Evolutionary conservation across 1,140 invertebrate genomes (phyloP), one percentile per base, ranked within the genome.

Genomic region (Zaprionus nigranus): DNA sequence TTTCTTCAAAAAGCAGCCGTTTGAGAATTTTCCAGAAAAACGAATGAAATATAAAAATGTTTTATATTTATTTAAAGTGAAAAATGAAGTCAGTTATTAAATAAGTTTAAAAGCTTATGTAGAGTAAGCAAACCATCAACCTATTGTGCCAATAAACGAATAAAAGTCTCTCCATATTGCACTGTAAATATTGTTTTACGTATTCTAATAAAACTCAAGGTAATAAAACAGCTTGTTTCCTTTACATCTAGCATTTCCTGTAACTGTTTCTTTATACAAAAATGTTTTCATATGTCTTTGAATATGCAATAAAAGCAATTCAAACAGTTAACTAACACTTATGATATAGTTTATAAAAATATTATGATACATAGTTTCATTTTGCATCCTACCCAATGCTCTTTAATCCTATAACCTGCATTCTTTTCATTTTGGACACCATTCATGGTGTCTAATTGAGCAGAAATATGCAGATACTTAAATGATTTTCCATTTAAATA

Each of bases 391-490:
- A 28, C 26, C 26, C 0, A 30, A 30, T 9, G 6, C 28, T 7
- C 7, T 34, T 3, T 34, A 0, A 34, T 11, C 3, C 9, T 34
- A 3, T 30, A 38, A 3, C 12, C 36, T 38, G 36, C 12, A 13
- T 13, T 9, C 9, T 34, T 9, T 34, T 3, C 3, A 34, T 11
- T 11, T 7, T 34, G 30, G 3, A 3, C 30, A 30, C 2, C 26
- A 28, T 7, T 7, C 26, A 28, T 30, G 60, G 58, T 80, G 40
- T 26, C 65, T 62, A 82, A 79, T 82, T 68, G 75, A 40, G 57
- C 57, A 71, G 80, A 79, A 82, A 79, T 53, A 49, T 46, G 57
- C 46, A 34, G 34, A 22, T 30, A 3, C 30, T 66, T 38, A 53
- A 54, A 11, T 36, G 26, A 43, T 60, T 30, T 54, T 46, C 49